A percentile compares a stretch with the other conserved stretches of the same genome.
Evolutionary conservation across 2,797 vertebrate species (phyloP).

Genomic region (Danio aesculapii): DNA sequence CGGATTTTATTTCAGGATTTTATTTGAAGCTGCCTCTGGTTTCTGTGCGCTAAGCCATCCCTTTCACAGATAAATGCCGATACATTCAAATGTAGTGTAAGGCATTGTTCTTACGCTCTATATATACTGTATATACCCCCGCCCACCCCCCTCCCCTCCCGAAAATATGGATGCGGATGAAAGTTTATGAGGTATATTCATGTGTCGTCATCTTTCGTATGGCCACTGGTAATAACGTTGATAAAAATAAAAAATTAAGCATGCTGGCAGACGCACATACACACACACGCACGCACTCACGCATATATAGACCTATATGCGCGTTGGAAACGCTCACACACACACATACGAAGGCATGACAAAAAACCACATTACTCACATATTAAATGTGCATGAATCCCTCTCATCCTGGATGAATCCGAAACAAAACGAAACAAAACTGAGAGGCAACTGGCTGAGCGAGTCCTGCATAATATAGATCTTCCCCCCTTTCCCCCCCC

Average conservation of each 20-base stretch:
- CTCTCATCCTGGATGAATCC: constrained; percentile 66
- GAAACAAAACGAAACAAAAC: constrained; percentile 75
- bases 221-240: constrained; percentile 72
- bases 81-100: constrained; percentile 97
- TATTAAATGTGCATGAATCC: constrained; percentile 74
- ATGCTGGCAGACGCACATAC: constrained; percentile 28
- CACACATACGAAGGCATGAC: constrained; percentile 21
- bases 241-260: constrained; percentile 15
- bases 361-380: constrained; percentile 13
- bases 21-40: constrained; percentile 87
- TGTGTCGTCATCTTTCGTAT: constrained; percentile 75
- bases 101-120: constrained; percentile 95
- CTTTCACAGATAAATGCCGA: constrained; percentile 90
- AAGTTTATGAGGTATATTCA: constrained; percentile 88
- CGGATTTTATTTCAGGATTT: constrained; percentile 81
- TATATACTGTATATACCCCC: constrained; percentile 72
- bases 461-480: constrained; percentile 85
- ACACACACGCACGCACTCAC: neutral
- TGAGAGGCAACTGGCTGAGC: constrained; percentile 84
- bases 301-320: too few species aligned
- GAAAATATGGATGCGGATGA: constrained; percentile 81
- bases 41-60: constrained; percentile 83
- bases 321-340: neutral
- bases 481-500: constrained; percentile 67
- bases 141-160: neutral